phyloP scores from a whole-genome alignment of 2,113 vertebrate species.

The Campylomormyrus tamandua region DNA sequence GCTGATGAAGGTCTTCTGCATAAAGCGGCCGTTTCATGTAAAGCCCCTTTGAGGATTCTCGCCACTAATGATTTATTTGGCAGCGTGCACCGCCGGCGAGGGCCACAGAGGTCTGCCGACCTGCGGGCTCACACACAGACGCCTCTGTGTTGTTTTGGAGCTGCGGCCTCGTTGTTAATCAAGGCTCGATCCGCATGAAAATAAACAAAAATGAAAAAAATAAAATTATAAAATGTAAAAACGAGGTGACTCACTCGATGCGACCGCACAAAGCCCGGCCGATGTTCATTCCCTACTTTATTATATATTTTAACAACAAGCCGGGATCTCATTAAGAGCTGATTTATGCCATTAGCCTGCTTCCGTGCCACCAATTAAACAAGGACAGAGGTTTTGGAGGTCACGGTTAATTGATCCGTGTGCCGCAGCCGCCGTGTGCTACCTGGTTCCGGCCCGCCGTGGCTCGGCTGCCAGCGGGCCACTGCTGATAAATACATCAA shows the following conservation, averaged over 20 bases:
- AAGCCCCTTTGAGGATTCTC: slow-evolving; percentile 39
- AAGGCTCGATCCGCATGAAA: slow-evolving; percentile 8
- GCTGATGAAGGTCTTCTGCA: slow-evolving; percentile 50
- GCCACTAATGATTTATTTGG: slow-evolving; percentile 55
- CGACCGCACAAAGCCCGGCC: slow-evolving; percentile 37
- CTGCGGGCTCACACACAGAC: slow-evolving; percentile 30
- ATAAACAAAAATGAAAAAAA: background rate
- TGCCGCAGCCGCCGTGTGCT: slow-evolving; percentile 49
- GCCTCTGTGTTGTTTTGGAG: slow-evolving; percentile 20
- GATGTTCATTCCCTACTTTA: slow-evolving; percentile 68
- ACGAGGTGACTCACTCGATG: background rate
- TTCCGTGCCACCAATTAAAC: slow-evolving; percentile 76
- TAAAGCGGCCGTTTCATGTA: slow-evolving; percentile 51
- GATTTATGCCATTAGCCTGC: slow-evolving; percentile 77
- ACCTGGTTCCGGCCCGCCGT: slow-evolving; percentile 49
- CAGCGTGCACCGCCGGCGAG: slow-evolving; percentile 37
- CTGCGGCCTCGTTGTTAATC: slow-evolving; percentile 22
- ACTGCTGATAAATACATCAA: slow-evolving; percentile 14
- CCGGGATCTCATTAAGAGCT: slow-evolving; percentile 76
- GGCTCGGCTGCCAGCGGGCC: slow-evolving; percentile 28
- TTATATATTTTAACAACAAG: slow-evolving; percentile 74
- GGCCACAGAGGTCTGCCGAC: slow-evolving; percentile 31
- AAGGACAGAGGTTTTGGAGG: slow-evolving; percentile 75
- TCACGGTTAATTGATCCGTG: slow-evolving; percentile 75
- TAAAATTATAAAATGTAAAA: background rate